Evolutionary conservation across 37 sponge, comb jelly and placozoan genomes (phyloP).

Genomic region (Eunapius fragilis): DNA sequence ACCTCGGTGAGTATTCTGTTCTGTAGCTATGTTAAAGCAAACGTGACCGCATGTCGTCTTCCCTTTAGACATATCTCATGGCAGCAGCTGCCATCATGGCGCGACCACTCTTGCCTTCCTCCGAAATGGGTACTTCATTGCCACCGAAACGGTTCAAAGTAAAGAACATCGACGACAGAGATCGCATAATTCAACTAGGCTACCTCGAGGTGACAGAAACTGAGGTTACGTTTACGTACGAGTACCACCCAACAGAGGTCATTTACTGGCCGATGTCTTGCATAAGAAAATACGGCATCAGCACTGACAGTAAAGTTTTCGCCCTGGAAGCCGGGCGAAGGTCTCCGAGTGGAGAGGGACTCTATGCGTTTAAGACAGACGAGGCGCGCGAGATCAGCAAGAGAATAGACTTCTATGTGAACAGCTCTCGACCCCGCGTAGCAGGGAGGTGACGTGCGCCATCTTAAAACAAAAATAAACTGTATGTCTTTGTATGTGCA

Average conservation of each 20-base stretch:
- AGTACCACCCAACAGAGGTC: conserved; percentile 45
- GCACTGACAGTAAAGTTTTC: conserved; percentile 21
- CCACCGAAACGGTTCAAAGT: conserved; percentile 42
- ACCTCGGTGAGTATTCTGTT: too few relatives aligned
- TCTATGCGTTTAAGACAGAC: conserved; percentile 45
- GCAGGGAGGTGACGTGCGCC: neutral
- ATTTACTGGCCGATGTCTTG: conserved; percentile 48
- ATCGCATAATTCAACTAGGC: conserved; percentile 57
- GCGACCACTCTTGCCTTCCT: neutral
- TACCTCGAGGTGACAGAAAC: conserved; percentile 36
- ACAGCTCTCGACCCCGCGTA: neutral
- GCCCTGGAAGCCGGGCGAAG: conserved; percentile 55
- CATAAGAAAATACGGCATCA: conserved; percentile 57
- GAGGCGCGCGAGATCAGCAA: conserved; percentile 44
- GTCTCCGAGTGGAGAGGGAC: conserved; percentile 58
- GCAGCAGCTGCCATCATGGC: neutral
- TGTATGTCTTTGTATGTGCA: neutral
- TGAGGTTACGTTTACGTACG: conserved; percentile 47
- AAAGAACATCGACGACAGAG: conserved; percentile 63
- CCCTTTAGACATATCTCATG: neutral
- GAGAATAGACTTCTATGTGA: conserved; percentile 29
- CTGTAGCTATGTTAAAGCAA: too few relatives aligned
- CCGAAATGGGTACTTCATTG: neutral
- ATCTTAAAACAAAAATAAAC: neutral
- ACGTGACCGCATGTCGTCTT: neutral